phyloP scores from a whole-genome alignment of 2,113 vertebrate genomes.

The Clarias gariepinus region DNA sequence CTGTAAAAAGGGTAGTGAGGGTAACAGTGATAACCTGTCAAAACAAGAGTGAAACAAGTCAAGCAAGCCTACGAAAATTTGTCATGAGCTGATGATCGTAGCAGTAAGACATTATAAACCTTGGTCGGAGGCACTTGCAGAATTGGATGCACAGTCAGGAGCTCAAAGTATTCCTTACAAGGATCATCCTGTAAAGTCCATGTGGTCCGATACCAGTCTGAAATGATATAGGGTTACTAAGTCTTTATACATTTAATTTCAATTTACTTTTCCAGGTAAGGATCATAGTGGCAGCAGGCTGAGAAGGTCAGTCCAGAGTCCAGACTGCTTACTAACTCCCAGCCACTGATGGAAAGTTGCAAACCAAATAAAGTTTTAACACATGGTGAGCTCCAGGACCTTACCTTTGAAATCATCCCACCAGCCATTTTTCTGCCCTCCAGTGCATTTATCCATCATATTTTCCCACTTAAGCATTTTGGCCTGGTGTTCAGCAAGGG shows the following conservation, averaged over 20 bases:
- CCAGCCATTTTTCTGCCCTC: constrained; percentile 81
- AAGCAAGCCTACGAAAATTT: not conserved
- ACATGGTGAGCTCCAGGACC: not conserved
- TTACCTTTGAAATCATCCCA: constrained; percentile 79
- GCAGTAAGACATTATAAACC: constrained; percentile 65
- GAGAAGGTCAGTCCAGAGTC: not conserved
- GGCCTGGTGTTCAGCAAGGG: constrained; percentile 87
- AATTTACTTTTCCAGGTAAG: not conserved
- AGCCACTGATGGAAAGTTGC: not conserved
- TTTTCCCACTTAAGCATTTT: constrained; percentile 79
- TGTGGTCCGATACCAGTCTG: constrained; percentile 83
- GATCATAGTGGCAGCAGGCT: not conserved
- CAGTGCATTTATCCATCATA: constrained; percentile 68
- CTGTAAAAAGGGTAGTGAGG: constrained; percentile 86
- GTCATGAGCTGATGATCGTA: not conserved
- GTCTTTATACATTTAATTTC: not conserved
- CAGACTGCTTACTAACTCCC: not conserved
- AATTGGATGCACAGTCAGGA: constrained; percentile 84
- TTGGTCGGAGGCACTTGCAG: constrained; percentile 89
- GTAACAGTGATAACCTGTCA: constrained; percentile 82
- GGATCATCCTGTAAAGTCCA: constrained; percentile 85
- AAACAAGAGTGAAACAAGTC: not conserved
- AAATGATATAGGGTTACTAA: not conserved
- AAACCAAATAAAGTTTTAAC: too few species aligned
- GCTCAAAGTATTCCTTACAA: constrained; percentile 88